Evolutionary conservation across 2,113 vertebrate species (phyloP), one percentile per base, ranked within the genome.

Genomic region (Syrrhaptes paradoxus): DNA sequence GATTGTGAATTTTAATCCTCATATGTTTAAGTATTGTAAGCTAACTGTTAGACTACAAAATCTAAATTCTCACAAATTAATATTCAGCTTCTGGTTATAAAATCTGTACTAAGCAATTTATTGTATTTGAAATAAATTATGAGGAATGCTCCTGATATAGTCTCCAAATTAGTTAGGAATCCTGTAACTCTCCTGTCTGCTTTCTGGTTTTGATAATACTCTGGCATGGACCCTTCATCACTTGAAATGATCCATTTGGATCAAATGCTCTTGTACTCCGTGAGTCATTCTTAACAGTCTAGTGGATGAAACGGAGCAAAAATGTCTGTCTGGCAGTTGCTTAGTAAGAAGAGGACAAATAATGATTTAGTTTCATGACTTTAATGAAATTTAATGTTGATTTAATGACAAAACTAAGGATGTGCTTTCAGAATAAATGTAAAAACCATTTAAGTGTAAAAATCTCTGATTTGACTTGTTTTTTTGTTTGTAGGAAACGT

Each of bases 401-500:
- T 71, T 74, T 72, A 28, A 76, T 32, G 52, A 3, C 57, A 41
- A 75, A 68, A 51, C 19, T 57, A 34, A 89, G 92, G 82, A 22
- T 81, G 58, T 72, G 83, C 88, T 94, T 90, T 90, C 61, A 75
- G 86, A 72, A 52, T 84, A 13, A 94, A 90, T 92, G 81, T 91
- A 18, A 74, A 79, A 73, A 21, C 59, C 14, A 11, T 95, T 79
- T 26, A 63, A 29, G 83, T 95, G 89, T 29, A 36, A 92, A 91
- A 65, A 17, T 92, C n/a, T 95, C 97, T 95, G 74, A 93, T 80
- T 55, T 87, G 80, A 41, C 29, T 80, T 97, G 79, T 96, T 89
- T 71, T 93, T 82, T 28, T 96, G 70, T 93, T 98, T 94, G 62
- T 93, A 97, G 98, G 97, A 94, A 91, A 93, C 14, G 34, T 49